Base-by-base conservation (phyloP, 2,113 vertebrate species). In the Ammospiza caudacuta region DNA sequence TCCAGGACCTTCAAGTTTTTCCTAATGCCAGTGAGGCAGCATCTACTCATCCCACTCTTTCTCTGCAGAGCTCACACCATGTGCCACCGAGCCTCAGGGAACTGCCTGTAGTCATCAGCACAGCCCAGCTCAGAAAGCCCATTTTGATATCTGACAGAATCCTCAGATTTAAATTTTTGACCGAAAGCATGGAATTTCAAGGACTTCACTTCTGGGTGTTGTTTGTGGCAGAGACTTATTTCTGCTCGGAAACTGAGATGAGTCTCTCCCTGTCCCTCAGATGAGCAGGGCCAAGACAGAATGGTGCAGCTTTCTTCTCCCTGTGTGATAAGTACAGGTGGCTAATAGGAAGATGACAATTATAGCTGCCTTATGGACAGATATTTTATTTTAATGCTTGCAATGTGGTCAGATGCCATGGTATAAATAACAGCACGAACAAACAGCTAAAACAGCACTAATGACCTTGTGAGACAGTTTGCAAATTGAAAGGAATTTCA, bases 301-400 rank as follows among this genome's bases (percentile, higher is more conserved):
- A 61, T 12, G 20, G 6, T 59, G 27, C 51, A 77, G 51, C 27
- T 77, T 67, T 86, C 61, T 55, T 70, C 76, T 81, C 73, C 23
- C 47, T 58, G 6, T 67, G 44, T 70, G 72, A 70, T 81, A 59
- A 92, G 47, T 68, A 70, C 63, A 66, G 33, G 64, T 70, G 51
- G 52, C 83, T 95, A 96, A 94, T 76, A 90, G 59, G 79, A 87
- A 87, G 37, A 92, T 64, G 63, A 90, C 68, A 88, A 75, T 94
- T 96, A 83, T 67, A 93, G 72, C 51, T 88, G 77, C 79, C 75
- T 95, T 91, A 92, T 62, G 67, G 67, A 59, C 37, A 94, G 79
- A 88, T 94, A 96, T 94, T 95, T 96, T 90, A 95, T 89, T 94
- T 95, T 95, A 94, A 89, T 91, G 84, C 22, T 86, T 90, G 47